phyloP scores from a whole-genome alignment of 2,888 invertebrate species.

The Opisthograptis luteolata region DNA sequence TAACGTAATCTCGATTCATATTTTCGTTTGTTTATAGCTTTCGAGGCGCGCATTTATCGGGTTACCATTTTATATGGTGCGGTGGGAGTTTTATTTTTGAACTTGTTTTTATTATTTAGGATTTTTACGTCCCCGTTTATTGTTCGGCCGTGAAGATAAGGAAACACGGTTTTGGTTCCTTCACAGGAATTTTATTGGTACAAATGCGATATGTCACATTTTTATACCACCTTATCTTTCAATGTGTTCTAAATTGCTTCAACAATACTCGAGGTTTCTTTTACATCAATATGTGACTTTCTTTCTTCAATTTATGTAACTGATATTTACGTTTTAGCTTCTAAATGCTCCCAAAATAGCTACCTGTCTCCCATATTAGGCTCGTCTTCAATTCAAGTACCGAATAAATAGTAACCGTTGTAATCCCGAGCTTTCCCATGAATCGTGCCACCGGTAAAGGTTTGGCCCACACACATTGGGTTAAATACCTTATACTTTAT shows the following conservation, averaged over 20 bases:
- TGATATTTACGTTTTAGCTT: constrained; percentile 15
- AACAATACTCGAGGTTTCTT: constrained; percentile 1
- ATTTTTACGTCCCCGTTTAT: constrained; percentile 37
- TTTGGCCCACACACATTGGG: constrained; percentile 76
- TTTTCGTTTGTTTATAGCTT: constrained; percentile 70
- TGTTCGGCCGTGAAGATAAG: constrained; percentile 41
- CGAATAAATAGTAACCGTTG: constrained; percentile 61
- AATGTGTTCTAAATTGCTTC: constrained; percentile 13
- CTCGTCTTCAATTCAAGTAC: constrained; percentile 29
- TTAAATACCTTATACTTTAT: constrained; percentile 81
- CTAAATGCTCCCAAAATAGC: constrained; percentile 17
- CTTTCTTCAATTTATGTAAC: constrained; percentile 9
- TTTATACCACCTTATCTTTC: constrained; percentile 12
- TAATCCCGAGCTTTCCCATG: constrained; percentile 66
- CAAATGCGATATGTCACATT: constrained; percentile 17
- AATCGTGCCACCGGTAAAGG: constrained; percentile 64
- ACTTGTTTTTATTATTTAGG: constrained; percentile 37
- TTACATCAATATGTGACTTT: constrained; percentile 11
- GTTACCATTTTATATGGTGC: constrained; percentile 51
- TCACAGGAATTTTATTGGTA: constrained; percentile 23
- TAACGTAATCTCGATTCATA: constrained; percentile 71
- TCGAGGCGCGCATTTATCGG: constrained; percentile 58
- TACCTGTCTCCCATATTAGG: constrained; percentile 24
- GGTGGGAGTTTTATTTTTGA: constrained; percentile 50
- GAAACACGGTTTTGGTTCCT: constrained; percentile 41